phyloP scores from a whole-genome alignment of 2,113 vertebrate genomes.

The Prunella himalayana region DNA sequence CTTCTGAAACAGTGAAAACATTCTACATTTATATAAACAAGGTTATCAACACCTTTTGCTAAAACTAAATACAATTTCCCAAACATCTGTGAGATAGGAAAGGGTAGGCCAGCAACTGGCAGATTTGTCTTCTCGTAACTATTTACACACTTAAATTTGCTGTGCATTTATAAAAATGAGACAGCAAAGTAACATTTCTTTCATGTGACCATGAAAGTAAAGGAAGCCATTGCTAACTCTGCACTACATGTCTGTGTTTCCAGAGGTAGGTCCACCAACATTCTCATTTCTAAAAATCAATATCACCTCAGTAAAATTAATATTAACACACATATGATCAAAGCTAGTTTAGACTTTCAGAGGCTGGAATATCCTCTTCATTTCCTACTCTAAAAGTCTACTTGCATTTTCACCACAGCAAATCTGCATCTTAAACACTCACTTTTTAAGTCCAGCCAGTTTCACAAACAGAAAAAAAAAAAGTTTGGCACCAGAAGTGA shows the following conservation, averaged over 20 bases:
- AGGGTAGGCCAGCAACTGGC: neutral
- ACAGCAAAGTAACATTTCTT: neutral
- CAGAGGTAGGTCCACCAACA: neutral
- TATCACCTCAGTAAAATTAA: neutral
- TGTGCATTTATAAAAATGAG: neutral
- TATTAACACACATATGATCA: neutral
- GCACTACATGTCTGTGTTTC: neutral
- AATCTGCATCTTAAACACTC: neutral
- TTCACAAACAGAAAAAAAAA: neutral
- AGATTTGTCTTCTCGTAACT: neutral
- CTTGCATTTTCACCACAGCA: neutral
- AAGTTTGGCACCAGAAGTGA: neutral
- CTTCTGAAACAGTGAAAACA: neutral
- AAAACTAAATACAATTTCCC: neutral
- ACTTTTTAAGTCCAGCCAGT: neutral
- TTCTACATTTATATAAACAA: neutral
- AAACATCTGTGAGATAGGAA: neutral
- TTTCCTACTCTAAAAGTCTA: neutral
- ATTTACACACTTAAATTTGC: neutral
- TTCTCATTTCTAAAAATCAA: neutral
- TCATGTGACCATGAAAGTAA: neutral
- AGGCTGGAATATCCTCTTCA: neutral
- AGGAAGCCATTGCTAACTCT: neutral
- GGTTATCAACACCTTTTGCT: conserved; percentile 21
- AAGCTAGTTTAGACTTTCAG: neutral